Evolutionary conservation across 1,140 invertebrate species (phyloP).

Genomic region (Apis cerana): DNA sequence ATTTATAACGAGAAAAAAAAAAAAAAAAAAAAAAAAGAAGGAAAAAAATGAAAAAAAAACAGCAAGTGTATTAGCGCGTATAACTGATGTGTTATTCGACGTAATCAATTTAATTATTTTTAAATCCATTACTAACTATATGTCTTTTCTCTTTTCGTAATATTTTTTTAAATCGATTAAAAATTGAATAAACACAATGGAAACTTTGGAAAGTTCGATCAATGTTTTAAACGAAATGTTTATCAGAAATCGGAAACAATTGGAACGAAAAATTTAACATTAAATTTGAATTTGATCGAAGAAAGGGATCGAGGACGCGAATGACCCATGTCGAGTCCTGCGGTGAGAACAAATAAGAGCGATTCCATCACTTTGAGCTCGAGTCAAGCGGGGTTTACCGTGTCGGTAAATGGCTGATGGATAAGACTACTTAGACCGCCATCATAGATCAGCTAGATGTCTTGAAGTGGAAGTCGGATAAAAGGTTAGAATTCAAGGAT

Average conservation of each 20-base stretch:
- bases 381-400: conserved; percentile 60
- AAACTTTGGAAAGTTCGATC: background rate
- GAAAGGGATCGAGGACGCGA: conserved; percentile 30
- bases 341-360: conserved; percentile 62
- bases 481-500: conserved; percentile 54
- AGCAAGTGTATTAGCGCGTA: no score
- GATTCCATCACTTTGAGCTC: conserved; percentile 46
- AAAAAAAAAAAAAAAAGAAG: background rate
- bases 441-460: conserved; percentile 63
- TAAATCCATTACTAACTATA: background rate
- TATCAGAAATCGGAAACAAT: no score
- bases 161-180: no score
- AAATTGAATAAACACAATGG: no score
- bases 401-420: conserved; percentile 65
- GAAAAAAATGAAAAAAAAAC: no score
- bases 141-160: no score
- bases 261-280: no score
- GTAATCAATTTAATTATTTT: background rate
- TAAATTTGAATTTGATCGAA: background rate
- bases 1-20: background rate
- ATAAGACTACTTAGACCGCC: conserved; percentile 61
- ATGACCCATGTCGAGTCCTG: conserved; percentile 32
- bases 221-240: background rate
- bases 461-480: conserved; percentile 58
- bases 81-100: no score